Evolutionary conservation across 2,113 vertebrate genomes (phyloP), one percentile per base, ranked within the genome.

Genomic region (Archocentrus centrarchus): DNA sequence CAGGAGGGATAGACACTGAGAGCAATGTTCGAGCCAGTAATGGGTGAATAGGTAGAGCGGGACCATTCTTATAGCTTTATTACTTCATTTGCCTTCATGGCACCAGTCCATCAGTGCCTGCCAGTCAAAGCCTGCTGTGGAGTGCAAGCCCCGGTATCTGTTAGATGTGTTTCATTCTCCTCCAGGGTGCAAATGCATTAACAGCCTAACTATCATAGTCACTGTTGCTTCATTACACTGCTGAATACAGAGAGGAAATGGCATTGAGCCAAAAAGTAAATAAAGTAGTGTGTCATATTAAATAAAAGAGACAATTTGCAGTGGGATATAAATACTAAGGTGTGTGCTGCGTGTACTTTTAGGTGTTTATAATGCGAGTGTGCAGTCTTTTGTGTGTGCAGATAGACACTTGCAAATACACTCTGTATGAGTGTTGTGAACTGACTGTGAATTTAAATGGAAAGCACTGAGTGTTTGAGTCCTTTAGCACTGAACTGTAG

Each of bases 71-170:
- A 75, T 17, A 37, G 61, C 81, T 87, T 92, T 68, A 89, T 92
- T 86, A 79, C 86, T 86, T 85, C 59, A 92, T 92, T 90, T 89
- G 57, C 80, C 47, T 87, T 60, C 57, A 2, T 63, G 70, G 82
- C 82, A 79, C 11, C 35, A 41, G 30, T 50, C 88, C 81, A 89
- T 93, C 90, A 90, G 63, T 18, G 79, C 44, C 89, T 83, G 92
- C 84, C 93, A 89, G 6, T 92, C 93, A 89, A 41, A 62, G 18
- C 7, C 27, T 2, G 20, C 35, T 2, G 1, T 15, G 37, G 2
- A 63, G 64, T 27, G 66, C 1, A 7, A 58, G 70, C 17, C 55
- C 68, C 24, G 37, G 78, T 83, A 81, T 80, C 79, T 30, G 11
- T 82, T 79, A 47, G 59, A 79, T 79, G 84, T 59, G 2, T 77